Evolutionary conservation across 2,113 vertebrate species (phyloP).

Genomic region (Hepsetus odoe): DNA sequence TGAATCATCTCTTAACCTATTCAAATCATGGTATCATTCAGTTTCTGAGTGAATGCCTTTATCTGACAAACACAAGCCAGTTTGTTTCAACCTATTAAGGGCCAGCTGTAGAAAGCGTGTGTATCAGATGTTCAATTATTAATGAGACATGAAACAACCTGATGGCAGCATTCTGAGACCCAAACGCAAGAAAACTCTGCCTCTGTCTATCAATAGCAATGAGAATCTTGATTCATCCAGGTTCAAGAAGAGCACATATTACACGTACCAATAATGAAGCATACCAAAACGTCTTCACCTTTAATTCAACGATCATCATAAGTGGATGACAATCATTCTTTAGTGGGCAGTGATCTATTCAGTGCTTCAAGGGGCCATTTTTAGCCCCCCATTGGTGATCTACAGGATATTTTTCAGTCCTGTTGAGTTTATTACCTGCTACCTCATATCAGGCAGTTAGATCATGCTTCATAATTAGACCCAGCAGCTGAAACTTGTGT

Average conservation of each 20-base stretch:
- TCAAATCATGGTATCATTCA: conserved; percentile 13
- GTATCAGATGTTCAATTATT: conserved; percentile 53
- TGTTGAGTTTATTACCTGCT: background rate
- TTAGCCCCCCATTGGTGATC: background rate
- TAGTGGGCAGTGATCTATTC: conserved; percentile 2
- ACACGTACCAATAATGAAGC: conserved; percentile 16
- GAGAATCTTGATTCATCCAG: conserved; percentile 11
- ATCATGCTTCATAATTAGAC: background rate
- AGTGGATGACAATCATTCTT: conserved; percentile 4
- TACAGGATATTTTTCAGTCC: background rate
- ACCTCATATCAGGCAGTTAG: background rate
- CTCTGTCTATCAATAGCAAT: conserved; percentile 27
- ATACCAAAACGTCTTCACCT: background rate
- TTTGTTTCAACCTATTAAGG: conserved; percentile 47
- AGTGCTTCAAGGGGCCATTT: conserved; percentile 14
- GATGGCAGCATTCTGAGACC: conserved; percentile 29
- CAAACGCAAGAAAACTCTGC: conserved; percentile 1
- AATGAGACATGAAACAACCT: conserved; percentile 52
- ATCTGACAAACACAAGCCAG: conserved; percentile 27
- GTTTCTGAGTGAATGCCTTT: conserved; percentile 20
- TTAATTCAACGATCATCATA: conserved; percentile 33
- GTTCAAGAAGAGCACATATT: background rate
- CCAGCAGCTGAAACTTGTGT: background rate
- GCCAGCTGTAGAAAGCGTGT: conserved; percentile 48
- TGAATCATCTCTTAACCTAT: background rate